Base-by-base conservation (phyloP, 2,113 vertebrate species). In the Cnemophilus loriae region DNA sequence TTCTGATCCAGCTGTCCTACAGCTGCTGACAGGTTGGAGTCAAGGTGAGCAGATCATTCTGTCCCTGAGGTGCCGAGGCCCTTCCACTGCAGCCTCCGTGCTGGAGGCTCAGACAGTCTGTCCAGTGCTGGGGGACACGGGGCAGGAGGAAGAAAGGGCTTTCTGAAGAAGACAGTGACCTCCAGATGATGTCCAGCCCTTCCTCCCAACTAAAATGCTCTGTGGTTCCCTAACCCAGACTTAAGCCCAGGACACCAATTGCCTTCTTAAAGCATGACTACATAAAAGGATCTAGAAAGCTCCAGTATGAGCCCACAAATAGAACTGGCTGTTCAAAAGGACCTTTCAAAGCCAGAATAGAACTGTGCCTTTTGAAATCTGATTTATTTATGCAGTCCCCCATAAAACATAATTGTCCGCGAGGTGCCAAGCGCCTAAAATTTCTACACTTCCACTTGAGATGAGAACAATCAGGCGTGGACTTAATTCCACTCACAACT, bases 121-220 rank as follows among this genome's bases (percentile, higher is more conserved):
- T 1, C 19, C 53, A 16, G 6, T 1, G 27, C 56, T 10, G 39
- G 23, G 47, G 53, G 65, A 52, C 32, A 39, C 0, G 13, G 5
- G 24, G 56, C 30, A 92, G 33, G 28, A 37, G 5, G n/a, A 23
- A 50, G 12, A 60, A 69, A 42, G 41, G 13, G 32, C 49, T 42
- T 60, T 0, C 33, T 15, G 37, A 67, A 35, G 1, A 14, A 61
- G 33, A 44, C 0, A 24, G 16, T 46, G 77, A 80, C 50, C 30
- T 55, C 67, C 26, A 88, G 42, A 42, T 69, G 44, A 84, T 50
- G n/a, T 76, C 41, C 67, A 88, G 67, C 18, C 47, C 21, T 27
- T 90, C 55, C 59, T 81, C 70, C 55, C 71, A 46, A 12, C 17
- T 39, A 9, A 70, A 69, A 65, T 16, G 15, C 19, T 69, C 42